Evolutionary conservation across 2,113 vertebrate genomes (phyloP).

Genomic region (Boulengeromyrus knoepffleri): DNA sequence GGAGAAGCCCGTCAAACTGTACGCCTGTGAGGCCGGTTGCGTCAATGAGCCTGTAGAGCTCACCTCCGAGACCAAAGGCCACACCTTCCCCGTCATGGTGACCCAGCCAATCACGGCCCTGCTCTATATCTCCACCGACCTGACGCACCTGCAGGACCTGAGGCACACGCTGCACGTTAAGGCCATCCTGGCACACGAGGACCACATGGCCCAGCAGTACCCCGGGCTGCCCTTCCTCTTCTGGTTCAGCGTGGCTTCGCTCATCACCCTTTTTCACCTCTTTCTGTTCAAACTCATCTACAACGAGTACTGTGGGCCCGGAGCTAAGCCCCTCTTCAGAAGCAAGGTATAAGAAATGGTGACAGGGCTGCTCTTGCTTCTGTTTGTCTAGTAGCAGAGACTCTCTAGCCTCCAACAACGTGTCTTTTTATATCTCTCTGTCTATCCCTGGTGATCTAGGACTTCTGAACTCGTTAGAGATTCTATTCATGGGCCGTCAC

Average conservation of each 20-base stretch:
- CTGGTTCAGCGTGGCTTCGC: constrained; percentile 97
- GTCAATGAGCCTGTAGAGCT: constrained; percentile 89
- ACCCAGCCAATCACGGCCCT: constrained; percentile 90
- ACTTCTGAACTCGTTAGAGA: constrained; percentile 19
- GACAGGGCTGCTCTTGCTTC: constrained; percentile 6
- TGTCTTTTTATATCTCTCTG: constrained; percentile 14
- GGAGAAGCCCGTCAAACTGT: constrained; percentile 78
- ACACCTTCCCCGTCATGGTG: constrained; percentile 88
- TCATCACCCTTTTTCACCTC: constrained; percentile 94
- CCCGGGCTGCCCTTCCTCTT: constrained; percentile 92
- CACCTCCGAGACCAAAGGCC: constrained; percentile 75
- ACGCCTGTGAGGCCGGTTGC: constrained; percentile 90
- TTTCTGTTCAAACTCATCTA: constrained; percentile 99
- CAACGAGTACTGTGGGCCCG: constrained; percentile 95
- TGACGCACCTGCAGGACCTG: constrained; percentile 87
- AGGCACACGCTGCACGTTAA: constrained; percentile 92
- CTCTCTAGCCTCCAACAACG: background rate
- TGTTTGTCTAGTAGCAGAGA: constrained; percentile 16
- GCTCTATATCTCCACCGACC: constrained; percentile 89
- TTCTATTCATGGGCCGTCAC: background rate
- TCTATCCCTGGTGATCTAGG: constrained; percentile 19
- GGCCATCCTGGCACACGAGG: constrained; percentile 88
- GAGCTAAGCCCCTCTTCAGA: constrained; percentile 94
- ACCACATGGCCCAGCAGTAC: constrained; percentile 96
- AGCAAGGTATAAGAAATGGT: constrained; percentile 79